A percentile compares a stretch with the other conserved stretches of the same genome.
Conservation (phyloP, 2,797 vertebrate species). For the Bothrops alternatus region DNA sequence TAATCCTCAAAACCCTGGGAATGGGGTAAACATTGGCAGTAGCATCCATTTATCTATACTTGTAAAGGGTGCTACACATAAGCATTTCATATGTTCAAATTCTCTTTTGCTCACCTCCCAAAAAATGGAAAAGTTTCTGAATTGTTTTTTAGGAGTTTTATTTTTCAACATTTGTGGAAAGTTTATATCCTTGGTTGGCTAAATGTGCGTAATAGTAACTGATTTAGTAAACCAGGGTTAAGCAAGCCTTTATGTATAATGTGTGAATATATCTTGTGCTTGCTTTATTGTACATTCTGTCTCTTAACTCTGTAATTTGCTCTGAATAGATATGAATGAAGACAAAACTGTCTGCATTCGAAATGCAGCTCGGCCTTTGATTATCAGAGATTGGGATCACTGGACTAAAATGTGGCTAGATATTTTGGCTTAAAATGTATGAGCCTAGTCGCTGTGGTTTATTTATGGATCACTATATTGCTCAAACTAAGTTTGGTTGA, state of each 20-base stretch:
- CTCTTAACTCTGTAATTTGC: neutral
- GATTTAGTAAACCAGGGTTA: neutral
- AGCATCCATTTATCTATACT: neutral
- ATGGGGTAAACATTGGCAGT: neutral
- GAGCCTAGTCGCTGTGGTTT: neutral
- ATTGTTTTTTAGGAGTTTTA: neutral
- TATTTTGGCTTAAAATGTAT: neutral
- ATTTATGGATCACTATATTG: neutral
- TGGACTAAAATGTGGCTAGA: neutral
- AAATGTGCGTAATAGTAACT: neutral
- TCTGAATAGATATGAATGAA: neutral
- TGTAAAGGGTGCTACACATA: neutral
- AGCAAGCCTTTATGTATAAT: neutral
- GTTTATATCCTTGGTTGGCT: neutral
- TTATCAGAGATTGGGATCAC: neutral
- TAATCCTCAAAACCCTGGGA: neutral
- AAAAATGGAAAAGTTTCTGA: neutral
- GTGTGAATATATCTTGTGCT: neutral
- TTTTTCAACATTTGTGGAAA: neutral
- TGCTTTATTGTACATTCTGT: neutral
- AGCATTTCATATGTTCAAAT: neutral
- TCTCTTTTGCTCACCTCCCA: neutral
- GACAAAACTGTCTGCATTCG: neutral
- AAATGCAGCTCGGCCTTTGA: neutral
- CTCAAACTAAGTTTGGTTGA: neutral